A percentile compares a stretch with the other conserved stretches of the same genome.
These are phyloP conservation scores for Ammospiza caudacuta DNA, from an alignment of 2,113 vertebrate species.

Conservation along the genomic window DNA sequence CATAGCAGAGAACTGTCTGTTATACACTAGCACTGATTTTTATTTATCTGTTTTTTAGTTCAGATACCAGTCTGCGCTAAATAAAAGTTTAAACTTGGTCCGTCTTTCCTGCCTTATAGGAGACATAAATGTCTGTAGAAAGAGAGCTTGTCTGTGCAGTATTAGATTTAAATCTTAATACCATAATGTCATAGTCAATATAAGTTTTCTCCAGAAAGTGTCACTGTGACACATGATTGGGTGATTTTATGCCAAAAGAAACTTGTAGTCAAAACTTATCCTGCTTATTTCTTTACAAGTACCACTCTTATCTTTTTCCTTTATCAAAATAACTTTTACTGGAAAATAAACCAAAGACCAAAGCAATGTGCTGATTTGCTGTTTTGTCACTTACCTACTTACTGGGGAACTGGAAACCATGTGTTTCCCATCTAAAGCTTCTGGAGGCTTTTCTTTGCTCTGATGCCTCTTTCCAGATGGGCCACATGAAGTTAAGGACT, in stretches of 20 bases:
- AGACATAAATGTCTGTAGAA: neutral
- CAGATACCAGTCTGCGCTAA: accelerated
- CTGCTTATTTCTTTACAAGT: neutral
- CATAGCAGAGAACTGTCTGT: neutral
- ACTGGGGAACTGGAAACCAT: constrained; percentile 14
- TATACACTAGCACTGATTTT: neutral
- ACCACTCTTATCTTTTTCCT: neutral
- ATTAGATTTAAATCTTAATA: neutral
- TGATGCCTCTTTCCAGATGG: neutral
- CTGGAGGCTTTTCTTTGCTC: constrained; percentile 58
- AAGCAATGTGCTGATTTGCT: neutral
- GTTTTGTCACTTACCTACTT: constrained; percentile 74
- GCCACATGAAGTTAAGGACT: neutral
- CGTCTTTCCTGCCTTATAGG: neutral
- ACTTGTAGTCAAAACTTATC: neutral
- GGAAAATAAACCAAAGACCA: neutral
- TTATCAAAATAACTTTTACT: neutral
- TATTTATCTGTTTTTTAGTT: neutral
- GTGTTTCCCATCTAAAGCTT: constrained; percentile 48
- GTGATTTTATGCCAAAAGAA: neutral
- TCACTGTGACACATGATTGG: neutral
- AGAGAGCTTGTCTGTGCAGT: neutral
- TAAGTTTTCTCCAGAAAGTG: neutral
- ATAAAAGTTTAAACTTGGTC: neutral
- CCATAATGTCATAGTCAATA: neutral